Conservation (phyloP, 2,888 invertebrate genomes). For the Gisinianus flammeolus region DNA sequence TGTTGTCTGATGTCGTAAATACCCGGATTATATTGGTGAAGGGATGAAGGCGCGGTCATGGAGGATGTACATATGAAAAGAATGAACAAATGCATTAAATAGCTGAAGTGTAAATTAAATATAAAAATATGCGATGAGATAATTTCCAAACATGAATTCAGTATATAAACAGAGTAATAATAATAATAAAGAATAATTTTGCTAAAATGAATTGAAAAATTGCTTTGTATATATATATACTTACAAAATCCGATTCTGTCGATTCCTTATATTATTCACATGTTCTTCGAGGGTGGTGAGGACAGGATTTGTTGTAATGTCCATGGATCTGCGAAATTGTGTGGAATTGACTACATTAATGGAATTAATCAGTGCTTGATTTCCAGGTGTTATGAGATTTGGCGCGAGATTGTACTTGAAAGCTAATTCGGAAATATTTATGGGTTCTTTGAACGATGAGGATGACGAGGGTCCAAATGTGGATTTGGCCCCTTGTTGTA, state of each 20-base stretch:
- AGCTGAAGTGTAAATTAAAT: too few relatives aligned
- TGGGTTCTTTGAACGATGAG: constrained; percentile 38
- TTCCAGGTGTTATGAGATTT: constrained; percentile 26
- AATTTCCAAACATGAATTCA: too few relatives aligned
- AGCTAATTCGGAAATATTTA: constrained; percentile 41
- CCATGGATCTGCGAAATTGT: constrained; percentile 21
- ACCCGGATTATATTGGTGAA: too few relatives aligned
- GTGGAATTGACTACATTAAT: constrained; percentile 12
- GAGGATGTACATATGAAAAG: too few relatives aligned
- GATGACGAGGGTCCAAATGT: neutral
- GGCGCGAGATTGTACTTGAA: constrained; percentile 32
- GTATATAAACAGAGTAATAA: too few relatives aligned
- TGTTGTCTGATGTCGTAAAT: neutral
- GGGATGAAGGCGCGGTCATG: too few relatives aligned
- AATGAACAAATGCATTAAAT: too few relatives aligned
- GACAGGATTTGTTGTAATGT: constrained; percentile 9
- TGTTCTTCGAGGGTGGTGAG: constrained; percentile 26
- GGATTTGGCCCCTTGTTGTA: neutral
- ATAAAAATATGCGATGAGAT: too few relatives aligned
- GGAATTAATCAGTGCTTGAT: constrained; percentile 27
- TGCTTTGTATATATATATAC: too few relatives aligned
- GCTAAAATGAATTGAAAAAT: too few relatives aligned
- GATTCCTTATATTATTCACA: constrained; percentile 36
- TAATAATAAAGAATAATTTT: too few relatives aligned
- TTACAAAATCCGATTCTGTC: constrained; percentile 27